A percentile compares a stretch with the other conserved stretches of the same genome.
phyloP scores from a whole-genome alignment of 2,113 vertebrate genomes.

The Corythaixoides concolor region DNA sequence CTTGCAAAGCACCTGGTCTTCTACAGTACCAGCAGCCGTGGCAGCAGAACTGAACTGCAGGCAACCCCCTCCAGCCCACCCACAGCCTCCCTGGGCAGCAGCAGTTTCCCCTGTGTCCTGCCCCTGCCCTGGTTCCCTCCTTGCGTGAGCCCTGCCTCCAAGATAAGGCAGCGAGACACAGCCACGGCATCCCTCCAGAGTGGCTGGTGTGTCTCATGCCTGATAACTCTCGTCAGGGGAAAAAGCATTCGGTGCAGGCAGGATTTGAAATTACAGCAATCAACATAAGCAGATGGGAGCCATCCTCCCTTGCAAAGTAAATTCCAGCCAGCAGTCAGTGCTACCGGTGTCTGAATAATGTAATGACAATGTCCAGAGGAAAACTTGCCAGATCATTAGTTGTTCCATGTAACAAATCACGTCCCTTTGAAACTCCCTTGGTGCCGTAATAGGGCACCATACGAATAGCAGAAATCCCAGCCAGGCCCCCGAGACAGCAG shows the following conservation, averaged over 20 bases:
- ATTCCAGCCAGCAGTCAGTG: neutral
- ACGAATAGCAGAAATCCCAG: neutral
- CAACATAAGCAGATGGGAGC: neutral
- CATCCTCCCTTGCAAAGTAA: neutral
- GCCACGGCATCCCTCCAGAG: rapidly evolving
- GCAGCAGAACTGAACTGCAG: rapidly evolving
- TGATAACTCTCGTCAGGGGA: neutral
- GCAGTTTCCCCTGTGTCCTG: neutral
- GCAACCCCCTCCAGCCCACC: neutral
- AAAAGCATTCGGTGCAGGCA: neutral
- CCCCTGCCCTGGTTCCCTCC: neutral
- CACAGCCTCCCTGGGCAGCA: neutral
- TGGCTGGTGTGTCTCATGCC: neutral
- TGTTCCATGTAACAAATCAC: neutral
- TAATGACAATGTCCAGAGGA: neutral
- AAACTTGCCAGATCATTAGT: neutral
- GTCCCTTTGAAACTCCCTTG: neutral
- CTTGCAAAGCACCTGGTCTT: neutral
- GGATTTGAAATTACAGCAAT: neutral
- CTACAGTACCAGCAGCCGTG: neutral
- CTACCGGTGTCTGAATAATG: neutral
- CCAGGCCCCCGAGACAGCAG: neutral
- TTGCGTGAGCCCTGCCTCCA: neutral
- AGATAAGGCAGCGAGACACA: neutral
- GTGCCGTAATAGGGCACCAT: neutral